These are phyloP conservation scores for Anableps anableps DNA, from an alignment of 2,797 vertebrate species.

Conservation along the genomic window DNA sequence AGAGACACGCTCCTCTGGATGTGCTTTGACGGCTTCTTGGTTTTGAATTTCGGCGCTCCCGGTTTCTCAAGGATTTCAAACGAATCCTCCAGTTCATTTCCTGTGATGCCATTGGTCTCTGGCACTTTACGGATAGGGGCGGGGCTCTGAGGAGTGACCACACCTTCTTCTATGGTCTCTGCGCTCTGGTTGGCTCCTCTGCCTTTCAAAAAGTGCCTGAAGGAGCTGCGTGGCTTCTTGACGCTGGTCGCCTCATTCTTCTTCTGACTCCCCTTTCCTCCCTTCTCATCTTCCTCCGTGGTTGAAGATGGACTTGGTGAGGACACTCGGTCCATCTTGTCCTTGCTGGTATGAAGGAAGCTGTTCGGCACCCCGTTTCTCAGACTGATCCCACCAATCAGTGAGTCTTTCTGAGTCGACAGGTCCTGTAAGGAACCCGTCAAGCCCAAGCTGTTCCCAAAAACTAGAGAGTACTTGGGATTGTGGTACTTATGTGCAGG, in stretches of 20 bases:
- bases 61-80: slow-evolving; percentile 74
- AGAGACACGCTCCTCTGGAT: slow-evolving; percentile 78
- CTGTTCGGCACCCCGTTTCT: slow-evolving; percentile 48
- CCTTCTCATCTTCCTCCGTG: slow-evolving; percentile 45
- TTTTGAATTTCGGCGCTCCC: slow-evolving; percentile 57
- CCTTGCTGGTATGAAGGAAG: slow-evolving; percentile 21
- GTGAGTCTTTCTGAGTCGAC: slow-evolving; percentile 42
- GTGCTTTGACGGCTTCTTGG: slow-evolving; percentile 70
- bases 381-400: slow-evolving; percentile 7
- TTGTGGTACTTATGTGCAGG: slow-evolving; percentile 94
- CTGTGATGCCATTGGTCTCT: slow-evolving; percentile 30
- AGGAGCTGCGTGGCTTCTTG: slow-evolving; percentile 75
- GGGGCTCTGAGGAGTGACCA: slow-evolving; percentile 52
- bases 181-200: slow-evolving; percentile 57
- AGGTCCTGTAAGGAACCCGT: slow-evolving; percentile 80
- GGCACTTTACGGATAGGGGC: slow-evolving; percentile 15
- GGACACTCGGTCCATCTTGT: slow-evolving; percentile 22
- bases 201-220: slow-evolving; percentile 76
- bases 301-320: slow-evolving; percentile 11
- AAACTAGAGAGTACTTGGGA: slow-evolving; percentile 92
- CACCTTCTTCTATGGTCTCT: slow-evolving; percentile 66
- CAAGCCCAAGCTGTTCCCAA: slow-evolving; percentile 78
- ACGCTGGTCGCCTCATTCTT: slow-evolving; percentile 31
- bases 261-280: slow-evolving; percentile 52
- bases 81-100: slow-evolving; percentile 66